Base-by-base conservation (phyloP, 2,797 vertebrate genomes). In the Lophius americanus region DNA sequence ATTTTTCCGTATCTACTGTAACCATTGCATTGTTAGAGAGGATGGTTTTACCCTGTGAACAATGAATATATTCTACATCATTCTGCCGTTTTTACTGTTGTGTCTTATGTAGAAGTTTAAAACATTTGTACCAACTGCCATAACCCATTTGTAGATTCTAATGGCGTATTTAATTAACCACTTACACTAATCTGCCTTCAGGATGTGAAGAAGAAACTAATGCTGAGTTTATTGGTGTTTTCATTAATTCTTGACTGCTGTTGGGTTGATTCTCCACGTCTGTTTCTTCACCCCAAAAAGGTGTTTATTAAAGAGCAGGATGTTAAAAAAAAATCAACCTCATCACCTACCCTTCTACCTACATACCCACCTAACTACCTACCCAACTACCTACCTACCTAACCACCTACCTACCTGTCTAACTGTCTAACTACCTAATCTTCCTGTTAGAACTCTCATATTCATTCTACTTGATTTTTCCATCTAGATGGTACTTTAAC, bases 401-500 rank as follows among this genome's bases (percentile, higher is more conserved):
- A 23, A 23, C 23, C 23, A 23, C 23, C 23, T 23, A 23, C 23
- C 23, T 23, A 23, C 23, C 23, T 23, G 23, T 23, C 23, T 23
- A 23, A 23, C 23, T 23, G 23, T 23, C 23, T 23, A 23, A 23
- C 23, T 23, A 23, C 23, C 23, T 23, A 23, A 23, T 23, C 23
- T 38, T 4, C 7, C 37, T 35, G 13, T 38, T 13, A 12, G 33
- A 14, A 13, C n/a, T 11, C 38, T 36, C 12, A 33, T 9, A 36
- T 59, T 44, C 41, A 39, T 11, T 51, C 1, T 38, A 60, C 7
- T 59, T 56, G 47, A 58, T 64, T 42, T 52, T 39, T 61, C 44
- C 58, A 32, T 56, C 32, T 33, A 53, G 3, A 14, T 68, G 70
- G 71, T 65, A 61, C 60, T 43, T 54, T 85, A 76, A 85, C 43